phyloP scores from a whole-genome alignment of 1,140 invertebrate genomes.

The Babylonia areolata region DNA sequence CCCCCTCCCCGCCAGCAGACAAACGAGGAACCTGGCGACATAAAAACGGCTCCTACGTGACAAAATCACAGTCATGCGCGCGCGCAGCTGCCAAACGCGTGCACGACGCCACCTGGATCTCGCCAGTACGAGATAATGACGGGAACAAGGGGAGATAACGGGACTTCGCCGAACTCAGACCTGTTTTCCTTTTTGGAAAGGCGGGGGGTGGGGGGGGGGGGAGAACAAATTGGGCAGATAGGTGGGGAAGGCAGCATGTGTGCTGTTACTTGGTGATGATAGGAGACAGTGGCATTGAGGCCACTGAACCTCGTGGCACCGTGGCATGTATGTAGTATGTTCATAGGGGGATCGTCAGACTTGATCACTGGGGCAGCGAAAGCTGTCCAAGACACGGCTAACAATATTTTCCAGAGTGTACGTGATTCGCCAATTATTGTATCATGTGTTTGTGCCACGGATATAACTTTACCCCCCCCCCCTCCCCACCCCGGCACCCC shows the following conservation, averaged over 20 bases:
- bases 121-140: background rate
- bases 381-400: too few species aligned
- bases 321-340: background rate
- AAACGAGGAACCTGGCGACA: background rate
- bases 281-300: background rate
- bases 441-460: too few species aligned
- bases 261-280: background rate
- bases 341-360: background rate
- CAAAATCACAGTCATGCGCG: background rate
- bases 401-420: too few species aligned
- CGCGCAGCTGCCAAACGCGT: background rate
- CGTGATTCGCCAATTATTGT: too few species aligned
- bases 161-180: background rate
- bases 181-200: background rate
- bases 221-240: conserved; percentile 4
- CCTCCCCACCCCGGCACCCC: too few species aligned
- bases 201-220: too few species aligned
- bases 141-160: background rate
- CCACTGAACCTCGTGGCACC: background rate
- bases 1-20: too few species aligned
- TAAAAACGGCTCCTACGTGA: background rate
- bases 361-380: background rate
- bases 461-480: too few species aligned
- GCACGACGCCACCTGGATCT: background rate
- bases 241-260: background rate